Conservation (phyloP, 2,113 vertebrate genomes). For the Cyprinodon brontotheroides region DNA sequence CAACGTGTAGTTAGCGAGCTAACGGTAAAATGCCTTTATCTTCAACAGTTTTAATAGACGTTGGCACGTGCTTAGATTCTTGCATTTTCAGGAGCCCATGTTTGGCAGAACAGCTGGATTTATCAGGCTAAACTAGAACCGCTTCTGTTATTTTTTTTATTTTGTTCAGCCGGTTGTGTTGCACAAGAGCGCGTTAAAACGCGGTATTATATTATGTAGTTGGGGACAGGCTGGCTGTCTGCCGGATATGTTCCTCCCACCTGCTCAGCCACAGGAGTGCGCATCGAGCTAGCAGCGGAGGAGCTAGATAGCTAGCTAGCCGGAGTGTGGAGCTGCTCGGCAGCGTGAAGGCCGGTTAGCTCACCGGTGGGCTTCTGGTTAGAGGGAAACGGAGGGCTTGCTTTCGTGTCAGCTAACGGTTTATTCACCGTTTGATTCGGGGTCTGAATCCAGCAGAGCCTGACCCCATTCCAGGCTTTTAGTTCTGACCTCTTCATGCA, state of each 20-base stretch:
- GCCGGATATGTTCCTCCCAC: slow-evolving; percentile 39
- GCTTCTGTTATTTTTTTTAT: no score
- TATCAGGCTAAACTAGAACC: no score
- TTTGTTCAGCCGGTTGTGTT: not conserved
- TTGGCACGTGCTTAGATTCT: slow-evolving; percentile 58
- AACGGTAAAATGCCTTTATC: not conserved
- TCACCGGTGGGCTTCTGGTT: not conserved
- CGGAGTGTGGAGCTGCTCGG: not conserved
- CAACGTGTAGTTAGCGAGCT: not conserved
- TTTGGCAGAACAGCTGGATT: not conserved
- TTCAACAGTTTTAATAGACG: slow-evolving; percentile 28
- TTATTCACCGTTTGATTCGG: not conserved
- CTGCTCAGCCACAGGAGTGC: slow-evolving; percentile 42
- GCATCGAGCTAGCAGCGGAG: slow-evolving; percentile 51
- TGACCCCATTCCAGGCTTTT: not conserved
- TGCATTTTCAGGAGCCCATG: slow-evolving; percentile 15
- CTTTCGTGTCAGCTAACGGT: not conserved
- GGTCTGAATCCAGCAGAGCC: not conserved
- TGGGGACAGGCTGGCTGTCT: slow-evolving; percentile 5
- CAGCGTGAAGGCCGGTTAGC: slow-evolving; percentile 35
- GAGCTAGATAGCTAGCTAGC: slow-evolving; percentile 50
- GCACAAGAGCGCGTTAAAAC: not conserved
- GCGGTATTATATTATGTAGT: slow-evolving; percentile 19
- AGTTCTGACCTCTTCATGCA: slow-evolving; percentile 48
- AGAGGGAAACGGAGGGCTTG: not conserved